Percentiles rank a stretch among this genome's conserved stretches.
Evolutionary conservation across 2,113 vertebrate species (phyloP).

Genomic region (Orientallactaga bullata): DNA sequence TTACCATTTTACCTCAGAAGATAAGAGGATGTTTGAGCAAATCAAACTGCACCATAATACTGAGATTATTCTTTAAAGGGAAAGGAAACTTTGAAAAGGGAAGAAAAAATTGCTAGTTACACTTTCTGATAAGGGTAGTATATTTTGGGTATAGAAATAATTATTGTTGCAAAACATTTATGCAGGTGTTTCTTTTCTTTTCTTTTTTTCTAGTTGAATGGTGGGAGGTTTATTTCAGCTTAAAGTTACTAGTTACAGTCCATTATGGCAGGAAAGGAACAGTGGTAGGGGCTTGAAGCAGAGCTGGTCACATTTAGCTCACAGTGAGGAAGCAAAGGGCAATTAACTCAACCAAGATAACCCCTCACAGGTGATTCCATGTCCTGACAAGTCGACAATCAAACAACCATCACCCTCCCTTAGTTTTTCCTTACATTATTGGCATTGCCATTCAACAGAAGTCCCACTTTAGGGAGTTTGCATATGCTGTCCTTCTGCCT

Average conservation of each 20-base stretch:
- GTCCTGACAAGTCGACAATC: too few species aligned
- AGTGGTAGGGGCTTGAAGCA: too few species aligned
- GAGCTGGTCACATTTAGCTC: too few species aligned
- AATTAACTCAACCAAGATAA: too few species aligned
- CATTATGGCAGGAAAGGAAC: too few species aligned
- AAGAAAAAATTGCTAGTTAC: background rate
- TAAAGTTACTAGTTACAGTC: too few species aligned
- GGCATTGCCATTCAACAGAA: background rate
- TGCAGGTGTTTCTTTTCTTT: too few species aligned
- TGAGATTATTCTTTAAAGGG: background rate
- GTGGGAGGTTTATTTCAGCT: too few species aligned
- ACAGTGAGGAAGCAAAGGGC: too few species aligned
- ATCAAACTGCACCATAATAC: background rate
- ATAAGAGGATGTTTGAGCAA: constrained; percentile 1
- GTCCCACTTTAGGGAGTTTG: background rate
- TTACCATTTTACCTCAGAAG: constrained; percentile 45
- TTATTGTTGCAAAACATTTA: background rate
- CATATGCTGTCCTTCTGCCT: background rate
- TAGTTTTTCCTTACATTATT: background rate
- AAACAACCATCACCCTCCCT: too few species aligned
- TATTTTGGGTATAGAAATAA: background rate
- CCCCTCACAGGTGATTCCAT: too few species aligned
- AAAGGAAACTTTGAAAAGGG: constrained; percentile 26
- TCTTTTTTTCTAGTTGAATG: too few species aligned
- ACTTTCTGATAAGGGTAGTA: background rate